Percentiles rank a stretch among this genome's conserved stretches.
Evolutionary conservation across 2,113 vertebrate species (phyloP).

Genomic region (Cairina moschata): DNA sequence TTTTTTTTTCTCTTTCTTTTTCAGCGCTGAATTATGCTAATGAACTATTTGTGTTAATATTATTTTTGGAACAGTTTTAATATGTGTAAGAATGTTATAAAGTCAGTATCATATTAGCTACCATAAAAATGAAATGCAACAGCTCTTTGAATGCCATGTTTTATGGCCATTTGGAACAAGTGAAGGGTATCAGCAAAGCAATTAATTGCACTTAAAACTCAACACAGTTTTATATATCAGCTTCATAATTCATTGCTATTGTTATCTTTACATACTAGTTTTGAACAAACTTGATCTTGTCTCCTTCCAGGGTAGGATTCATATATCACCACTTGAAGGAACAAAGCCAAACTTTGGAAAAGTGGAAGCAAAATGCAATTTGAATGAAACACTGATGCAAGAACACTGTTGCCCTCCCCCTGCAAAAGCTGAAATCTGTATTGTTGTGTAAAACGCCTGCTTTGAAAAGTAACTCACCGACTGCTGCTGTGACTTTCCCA

Average conservation of each 20-base stretch:
- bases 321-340: neutral
- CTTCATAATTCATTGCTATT: neutral
- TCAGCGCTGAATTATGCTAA: neutral
- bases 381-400: neutral
- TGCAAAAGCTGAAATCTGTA: neutral
- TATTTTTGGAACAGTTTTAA: constrained; percentile 20
- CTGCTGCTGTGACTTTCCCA: neutral
- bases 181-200: neutral
- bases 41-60: neutral
- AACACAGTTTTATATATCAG: neutral
- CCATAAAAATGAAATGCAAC: neutral
- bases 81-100: neutral
- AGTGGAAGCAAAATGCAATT: neutral
- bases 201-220: neutral
- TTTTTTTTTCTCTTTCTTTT: neutral
- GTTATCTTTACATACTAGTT: neutral
- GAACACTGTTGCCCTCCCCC: neutral
- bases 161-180: neutral
- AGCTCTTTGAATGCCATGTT: neutral
- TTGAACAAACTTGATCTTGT: neutral
- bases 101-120: neutral
- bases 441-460: neutral
- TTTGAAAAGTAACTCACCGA: neutral
- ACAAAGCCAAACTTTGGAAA: neutral
- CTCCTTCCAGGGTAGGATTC: neutral